Evolutionary conservation across 1,140 invertebrate species (phyloP).

Genomic region (Anoplophora glabripennis): DNA sequence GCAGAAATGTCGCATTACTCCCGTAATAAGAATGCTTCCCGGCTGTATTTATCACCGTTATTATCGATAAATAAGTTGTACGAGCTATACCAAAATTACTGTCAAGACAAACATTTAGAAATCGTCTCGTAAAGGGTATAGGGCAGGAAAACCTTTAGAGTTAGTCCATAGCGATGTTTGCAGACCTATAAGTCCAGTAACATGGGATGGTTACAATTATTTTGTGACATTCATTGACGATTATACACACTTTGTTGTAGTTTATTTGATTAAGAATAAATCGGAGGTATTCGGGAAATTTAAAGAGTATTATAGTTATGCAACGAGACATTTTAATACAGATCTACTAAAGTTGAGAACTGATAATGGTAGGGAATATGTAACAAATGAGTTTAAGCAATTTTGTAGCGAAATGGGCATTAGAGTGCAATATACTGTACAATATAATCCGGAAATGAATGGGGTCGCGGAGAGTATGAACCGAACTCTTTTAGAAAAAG

Average conservation of each 20-base stretch:
- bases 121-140: neutral
- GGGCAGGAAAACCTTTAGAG: too few species aligned
- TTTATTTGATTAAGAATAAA: neutral
- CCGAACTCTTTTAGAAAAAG: too few species aligned
- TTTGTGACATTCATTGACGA: too few species aligned
- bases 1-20: conserved; percentile 21
- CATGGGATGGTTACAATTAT: too few species aligned
- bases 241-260: neutral
- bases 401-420: too few species aligned
- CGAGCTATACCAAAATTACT: conserved; percentile 18
- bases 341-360: neutral
- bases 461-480: too few species aligned
- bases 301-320: neutral
- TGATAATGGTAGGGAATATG: neutral
- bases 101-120: conserved; percentile 15
- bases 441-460: too few species aligned
- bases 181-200: too few species aligned
- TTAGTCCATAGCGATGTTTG: too few species aligned
- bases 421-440: too few species aligned
- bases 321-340: neutral
- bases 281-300: neutral
- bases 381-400: neutral
- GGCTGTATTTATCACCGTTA: conserved; percentile 16
- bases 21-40: conserved; percentile 4
- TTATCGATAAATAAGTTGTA: conserved; percentile 17